A percentile compares a stretch with the other conserved stretches of the same genome.
Conservation (phyloP, 2,888 invertebrate genomes). For the Epinotia brunnichana region DNA sequence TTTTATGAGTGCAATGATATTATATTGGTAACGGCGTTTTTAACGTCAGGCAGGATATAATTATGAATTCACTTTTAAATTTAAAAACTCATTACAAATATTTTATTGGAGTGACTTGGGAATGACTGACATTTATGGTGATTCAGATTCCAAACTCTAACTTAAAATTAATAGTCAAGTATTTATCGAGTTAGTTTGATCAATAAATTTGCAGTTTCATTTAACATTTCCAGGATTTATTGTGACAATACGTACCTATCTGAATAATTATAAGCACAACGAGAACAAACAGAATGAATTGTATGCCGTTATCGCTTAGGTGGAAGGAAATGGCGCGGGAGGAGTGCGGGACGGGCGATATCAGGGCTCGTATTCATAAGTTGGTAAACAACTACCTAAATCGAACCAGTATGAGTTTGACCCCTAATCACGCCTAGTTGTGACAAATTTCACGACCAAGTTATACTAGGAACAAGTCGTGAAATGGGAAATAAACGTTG, state of each 20-base stretch:
- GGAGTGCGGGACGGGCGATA: constrained; percentile 40
- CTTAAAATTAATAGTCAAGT: background rate
- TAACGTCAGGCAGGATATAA: background rate
- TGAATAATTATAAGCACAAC: background rate
- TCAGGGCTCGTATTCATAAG: background rate
- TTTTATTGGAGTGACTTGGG: background rate
- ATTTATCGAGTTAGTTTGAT: background rate
- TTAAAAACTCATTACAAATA: background rate
- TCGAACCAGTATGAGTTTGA: background rate
- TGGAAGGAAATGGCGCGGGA: constrained; percentile 40
- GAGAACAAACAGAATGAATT: constrained; percentile 4
- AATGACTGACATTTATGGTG: background rate
- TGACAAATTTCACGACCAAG: background rate
- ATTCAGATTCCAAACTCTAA: background rate
- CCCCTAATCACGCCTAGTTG: background rate
- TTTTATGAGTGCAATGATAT: too few relatives aligned
- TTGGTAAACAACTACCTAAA: background rate
- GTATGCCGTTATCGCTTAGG: constrained; percentile 41
- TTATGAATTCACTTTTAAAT: background rate
- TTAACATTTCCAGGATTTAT: background rate
- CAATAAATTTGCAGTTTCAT: background rate
- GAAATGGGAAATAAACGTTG: background rate
- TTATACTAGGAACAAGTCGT: background rate
- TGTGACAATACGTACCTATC: background rate
- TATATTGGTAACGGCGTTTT: too few relatives aligned